These are phyloP conservation scores for Trinectes maculatus DNA, from an alignment of 2,113 vertebrate species.

Conservation along the genomic window DNA sequence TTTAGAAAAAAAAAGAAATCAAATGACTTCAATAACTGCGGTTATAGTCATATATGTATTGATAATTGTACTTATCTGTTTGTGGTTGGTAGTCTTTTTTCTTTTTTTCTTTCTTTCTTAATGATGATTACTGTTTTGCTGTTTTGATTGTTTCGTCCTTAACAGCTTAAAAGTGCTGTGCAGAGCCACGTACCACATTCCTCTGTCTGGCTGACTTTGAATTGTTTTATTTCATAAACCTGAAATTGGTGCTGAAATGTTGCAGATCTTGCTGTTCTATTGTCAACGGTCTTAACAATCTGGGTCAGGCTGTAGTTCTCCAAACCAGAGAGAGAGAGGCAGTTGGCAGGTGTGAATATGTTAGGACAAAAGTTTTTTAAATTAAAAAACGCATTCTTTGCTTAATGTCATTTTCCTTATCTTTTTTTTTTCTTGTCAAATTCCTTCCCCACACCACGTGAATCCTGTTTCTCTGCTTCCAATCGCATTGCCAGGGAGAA, in stretches of 20 bases:
- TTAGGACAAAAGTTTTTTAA: constrained; percentile 47
- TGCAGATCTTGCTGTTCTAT: constrained; percentile 40
- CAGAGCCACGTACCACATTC: background rate
- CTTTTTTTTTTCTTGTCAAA: constrained; percentile 66
- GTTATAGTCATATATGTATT: too few relatives aligned
- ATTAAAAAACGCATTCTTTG: constrained; percentile 60
- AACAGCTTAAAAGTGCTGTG: background rate
- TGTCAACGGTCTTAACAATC: constrained; percentile 47
- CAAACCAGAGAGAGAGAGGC: constrained; percentile 26
- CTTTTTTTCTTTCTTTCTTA: too few relatives aligned
- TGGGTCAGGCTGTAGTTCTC: constrained; percentile 42
- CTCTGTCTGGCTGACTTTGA: background rate
- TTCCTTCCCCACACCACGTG: constrained; percentile 53
- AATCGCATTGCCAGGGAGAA: constrained; percentile 50
- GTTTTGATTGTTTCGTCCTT: too few relatives aligned
- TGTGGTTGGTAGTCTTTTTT: too few relatives aligned
- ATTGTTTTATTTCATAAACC: constrained; percentile 19
- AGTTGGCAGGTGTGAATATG: constrained; percentile 57
- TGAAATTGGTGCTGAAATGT: constrained; percentile 45
- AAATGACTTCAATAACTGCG: too few relatives aligned
- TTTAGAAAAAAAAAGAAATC: too few relatives aligned
- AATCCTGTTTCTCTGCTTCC: constrained; percentile 67
- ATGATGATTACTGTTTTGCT: too few relatives aligned
- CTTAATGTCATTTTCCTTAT: constrained; percentile 70
- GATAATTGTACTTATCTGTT: too few relatives aligned